Percentiles rank a stretch among this genome's conserved stretches.
Conservation (phyloP, 1,140 invertebrate species). For the Limonius californicus region DNA sequence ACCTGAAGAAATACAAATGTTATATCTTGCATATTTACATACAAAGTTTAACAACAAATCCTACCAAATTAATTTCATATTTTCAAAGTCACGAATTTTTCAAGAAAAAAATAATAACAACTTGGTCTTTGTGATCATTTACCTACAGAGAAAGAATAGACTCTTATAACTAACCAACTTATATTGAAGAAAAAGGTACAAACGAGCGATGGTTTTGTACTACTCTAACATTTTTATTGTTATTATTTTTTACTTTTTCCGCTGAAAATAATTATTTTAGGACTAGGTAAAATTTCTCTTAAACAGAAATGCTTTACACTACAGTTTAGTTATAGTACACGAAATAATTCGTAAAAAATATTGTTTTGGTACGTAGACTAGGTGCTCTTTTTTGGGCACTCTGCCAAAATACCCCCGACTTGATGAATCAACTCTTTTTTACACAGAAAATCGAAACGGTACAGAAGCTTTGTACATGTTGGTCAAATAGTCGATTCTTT, state of each 20-base stretch:
- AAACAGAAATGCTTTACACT: slow-evolving; percentile 25
- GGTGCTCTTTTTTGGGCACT: slow-evolving; percentile 34
- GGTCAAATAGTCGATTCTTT: slow-evolving; percentile 26
- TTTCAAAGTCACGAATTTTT: background rate
- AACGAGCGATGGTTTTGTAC: slow-evolving; percentile 6
- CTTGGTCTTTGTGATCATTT: slow-evolving; percentile 17
- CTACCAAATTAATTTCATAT: slow-evolving; percentile 5
- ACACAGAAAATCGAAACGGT: slow-evolving; percentile 34
- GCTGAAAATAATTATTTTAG: slow-evolving; percentile 3
- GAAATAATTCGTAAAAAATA: slow-evolving; percentile 32
- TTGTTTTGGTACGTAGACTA: slow-evolving; percentile 35
- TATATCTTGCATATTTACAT: slow-evolving; percentile 5
- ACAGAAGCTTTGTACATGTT: slow-evolving; percentile 39
- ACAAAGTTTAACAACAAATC: slow-evolving; percentile 6
- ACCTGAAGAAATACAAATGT: slow-evolving; percentile 7
- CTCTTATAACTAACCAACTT: background rate
- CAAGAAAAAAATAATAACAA: slow-evolving; percentile 24
- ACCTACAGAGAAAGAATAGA: slow-evolving; percentile 1
- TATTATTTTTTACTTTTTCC: slow-evolving; percentile 15
- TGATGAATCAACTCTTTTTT: slow-evolving; percentile 31
- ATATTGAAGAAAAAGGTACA: background rate
- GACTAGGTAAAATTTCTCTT: slow-evolving; percentile 12
- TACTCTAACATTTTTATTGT: slow-evolving; percentile 2
- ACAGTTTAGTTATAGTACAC: slow-evolving; percentile 30
- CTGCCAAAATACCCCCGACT: slow-evolving; percentile 32